Evolutionary conservation across 2,113 vertebrate genomes (phyloP).

Genomic region (Erinaceus europaeus): DNA sequence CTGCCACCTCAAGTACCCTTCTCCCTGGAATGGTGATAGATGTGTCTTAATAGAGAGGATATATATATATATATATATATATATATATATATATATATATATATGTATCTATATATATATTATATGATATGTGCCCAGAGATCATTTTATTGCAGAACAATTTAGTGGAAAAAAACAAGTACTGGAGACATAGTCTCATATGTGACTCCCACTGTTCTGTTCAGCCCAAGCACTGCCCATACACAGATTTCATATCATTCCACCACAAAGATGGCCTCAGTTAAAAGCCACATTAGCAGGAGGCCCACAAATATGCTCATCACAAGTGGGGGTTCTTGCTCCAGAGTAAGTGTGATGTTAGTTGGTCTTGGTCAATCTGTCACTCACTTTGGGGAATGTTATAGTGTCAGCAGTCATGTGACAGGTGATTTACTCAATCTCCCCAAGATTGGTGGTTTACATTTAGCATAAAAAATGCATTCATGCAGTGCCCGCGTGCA

Average conservation of each 20-base stretch:
- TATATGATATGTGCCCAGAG: neutral
- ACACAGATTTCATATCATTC: neutral
- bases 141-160: neutral
- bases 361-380: neutral
- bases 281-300: neutral
- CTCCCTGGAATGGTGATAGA: neutral
- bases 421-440: neutral
- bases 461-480: neutral
- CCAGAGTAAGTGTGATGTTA: neutral
- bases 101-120: neutral
- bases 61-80: too few relatives aligned
- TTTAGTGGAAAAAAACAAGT: neutral
- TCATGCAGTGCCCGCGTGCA: too few relatives aligned
- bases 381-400: constrained; percentile 1
- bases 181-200: neutral
- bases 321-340: neutral
- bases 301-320: neutral
- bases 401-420: neutral
- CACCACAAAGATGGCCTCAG: neutral
- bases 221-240: neutral
- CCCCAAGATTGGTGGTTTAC: neutral
- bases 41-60: too few relatives aligned
- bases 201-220: neutral
- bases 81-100: too few relatives aligned
- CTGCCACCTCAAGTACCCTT: neutral